A percentile compares a stretch with the other conserved stretches of the same genome.
Conservation (phyloP, 1,140 invertebrate species). For the Tetragnatha versicolor region DNA sequence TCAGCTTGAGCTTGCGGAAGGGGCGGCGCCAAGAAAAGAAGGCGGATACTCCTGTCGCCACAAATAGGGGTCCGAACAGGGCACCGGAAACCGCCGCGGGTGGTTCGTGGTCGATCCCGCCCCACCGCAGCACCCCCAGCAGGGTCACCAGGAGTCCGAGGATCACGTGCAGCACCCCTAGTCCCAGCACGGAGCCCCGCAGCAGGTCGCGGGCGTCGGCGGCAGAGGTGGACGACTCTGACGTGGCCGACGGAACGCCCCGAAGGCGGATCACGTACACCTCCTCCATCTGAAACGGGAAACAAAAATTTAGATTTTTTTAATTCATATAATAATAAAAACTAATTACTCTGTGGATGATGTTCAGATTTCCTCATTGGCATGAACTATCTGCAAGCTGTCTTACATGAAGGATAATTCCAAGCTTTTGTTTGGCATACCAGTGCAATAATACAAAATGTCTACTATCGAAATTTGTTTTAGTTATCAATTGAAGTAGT, state of each 20-base stretch:
- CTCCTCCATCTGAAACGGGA: conserved; percentile 30
- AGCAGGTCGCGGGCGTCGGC: conserved; percentile 26
- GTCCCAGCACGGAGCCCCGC: conserved; percentile 17
- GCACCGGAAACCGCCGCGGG: conserved; percentile 19
- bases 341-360: background rate
- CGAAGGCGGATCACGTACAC: conserved; percentile 37
- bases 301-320: background rate
- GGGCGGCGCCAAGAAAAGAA: conserved; percentile 21
- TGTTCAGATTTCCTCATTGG: too few relatives aligned
- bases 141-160: conserved; percentile 27
- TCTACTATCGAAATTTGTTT: too few relatives aligned
- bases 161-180: conserved; percentile 28
- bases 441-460: too few relatives aligned
- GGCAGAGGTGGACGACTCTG: conserved; percentile 1
- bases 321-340: background rate
- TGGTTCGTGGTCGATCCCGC: conserved; percentile 19
- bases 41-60: conserved; percentile 17
- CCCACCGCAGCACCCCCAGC: conserved; percentile 11
- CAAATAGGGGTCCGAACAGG: conserved; percentile 35
- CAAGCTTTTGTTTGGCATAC: too few relatives aligned
- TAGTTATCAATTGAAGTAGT: too few relatives aligned
- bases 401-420: too few relatives aligned
- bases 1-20: conserved; percentile 35
- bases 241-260: conserved; percentile 28
- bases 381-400: too few relatives aligned